phyloP scores from a whole-genome alignment of 2,888 invertebrate species.

The Gymnosoma rotundatum region DNA sequence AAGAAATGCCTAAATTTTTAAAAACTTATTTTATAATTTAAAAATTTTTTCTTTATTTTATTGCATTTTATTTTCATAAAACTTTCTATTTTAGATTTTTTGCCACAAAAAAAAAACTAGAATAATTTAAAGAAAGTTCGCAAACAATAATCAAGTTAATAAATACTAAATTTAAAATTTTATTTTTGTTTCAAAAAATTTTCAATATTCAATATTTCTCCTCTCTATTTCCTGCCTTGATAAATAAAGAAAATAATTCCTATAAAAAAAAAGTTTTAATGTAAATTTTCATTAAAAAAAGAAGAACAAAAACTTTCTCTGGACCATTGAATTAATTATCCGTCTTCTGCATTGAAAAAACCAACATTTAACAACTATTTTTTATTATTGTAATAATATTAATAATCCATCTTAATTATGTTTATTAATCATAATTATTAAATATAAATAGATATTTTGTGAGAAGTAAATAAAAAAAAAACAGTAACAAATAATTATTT shows the following conservation, averaged over 20 bases:
- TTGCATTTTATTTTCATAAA: slow-evolving; percentile 59
- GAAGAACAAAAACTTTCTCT: slow-evolving; percentile 25
- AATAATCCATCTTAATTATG: slow-evolving; percentile 68
- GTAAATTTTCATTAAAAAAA: slow-evolving; percentile 22
- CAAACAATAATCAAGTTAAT: slow-evolving; percentile 36
- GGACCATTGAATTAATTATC: slow-evolving; percentile 60
- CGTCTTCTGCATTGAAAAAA: slow-evolving; percentile 63
- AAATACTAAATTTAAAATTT: slow-evolving; percentile 42
- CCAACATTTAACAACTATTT: slow-evolving; percentile 60
- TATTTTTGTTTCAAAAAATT: slow-evolving; percentile 13
- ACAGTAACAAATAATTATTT: slow-evolving; percentile 51
- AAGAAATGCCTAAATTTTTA: slow-evolving; percentile 70
- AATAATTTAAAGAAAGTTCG: slow-evolving; percentile 38
- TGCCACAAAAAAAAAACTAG: slow-evolving; percentile 41
- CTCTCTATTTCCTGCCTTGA: slow-evolving; percentile 2
- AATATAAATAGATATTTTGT: slow-evolving; percentile 64
- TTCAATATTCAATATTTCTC: slow-evolving; percentile 25
- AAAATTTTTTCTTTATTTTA: slow-evolving; percentile 46
- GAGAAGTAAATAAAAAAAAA: slow-evolving; percentile 54
- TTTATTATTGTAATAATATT: slow-evolving; percentile 64
- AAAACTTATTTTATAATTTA: slow-evolving; percentile 54
- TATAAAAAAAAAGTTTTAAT: slow-evolving; percentile 17
- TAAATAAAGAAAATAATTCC: slow-evolving; percentile 35
- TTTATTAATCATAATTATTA: slow-evolving; percentile 69
- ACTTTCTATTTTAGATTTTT: slow-evolving; percentile 51